These are phyloP conservation scores for Diplodus sargus DNA, from an alignment of 2,797 vertebrate genomes.

Conservation along the genomic window DNA sequence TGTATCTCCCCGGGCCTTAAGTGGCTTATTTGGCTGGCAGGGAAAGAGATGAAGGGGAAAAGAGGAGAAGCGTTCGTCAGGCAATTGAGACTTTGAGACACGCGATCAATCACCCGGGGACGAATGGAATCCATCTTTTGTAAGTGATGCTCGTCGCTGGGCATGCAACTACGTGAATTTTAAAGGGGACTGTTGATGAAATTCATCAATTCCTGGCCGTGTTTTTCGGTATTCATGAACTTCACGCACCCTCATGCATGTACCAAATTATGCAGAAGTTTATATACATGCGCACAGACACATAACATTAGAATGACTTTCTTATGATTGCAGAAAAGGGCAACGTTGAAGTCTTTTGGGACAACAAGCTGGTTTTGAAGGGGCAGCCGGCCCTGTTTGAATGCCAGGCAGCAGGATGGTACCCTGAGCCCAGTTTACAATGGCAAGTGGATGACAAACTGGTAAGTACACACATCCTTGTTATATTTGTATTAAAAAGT, in stretches of 20 bases:
- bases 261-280: neutral
- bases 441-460: slow-evolving; percentile 84
- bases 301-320: neutral
- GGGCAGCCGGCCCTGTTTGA: slow-evolving; percentile 82
- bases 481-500: neutral
- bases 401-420: slow-evolving; percentile 88
- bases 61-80: slow-evolving; percentile 48
- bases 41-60: slow-evolving; percentile 50
- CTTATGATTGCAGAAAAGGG: slow-evolving; percentile 85
- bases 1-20: slow-evolving; percentile 57
- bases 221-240: neutral
- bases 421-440: slow-evolving; percentile 83
- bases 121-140: slow-evolving; percentile 52
- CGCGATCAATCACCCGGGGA: slow-evolving; percentile 55
- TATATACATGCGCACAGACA: neutral
- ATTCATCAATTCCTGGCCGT: neutral
- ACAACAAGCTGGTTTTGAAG: slow-evolving; percentile 73
- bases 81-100: slow-evolving; percentile 58
- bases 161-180: slow-evolving; percentile 15
- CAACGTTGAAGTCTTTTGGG: slow-evolving; percentile 80
- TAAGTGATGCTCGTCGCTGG: slow-evolving; percentile 31
- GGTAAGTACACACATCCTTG: slow-evolving; percentile 51
- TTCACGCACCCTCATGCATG: neutral
- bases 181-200: slow-evolving; percentile 14
- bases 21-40: slow-evolving; percentile 66